Conservation (phyloP, 2,888 invertebrate genomes). For the Yponomeuta evonymella region DNA sequence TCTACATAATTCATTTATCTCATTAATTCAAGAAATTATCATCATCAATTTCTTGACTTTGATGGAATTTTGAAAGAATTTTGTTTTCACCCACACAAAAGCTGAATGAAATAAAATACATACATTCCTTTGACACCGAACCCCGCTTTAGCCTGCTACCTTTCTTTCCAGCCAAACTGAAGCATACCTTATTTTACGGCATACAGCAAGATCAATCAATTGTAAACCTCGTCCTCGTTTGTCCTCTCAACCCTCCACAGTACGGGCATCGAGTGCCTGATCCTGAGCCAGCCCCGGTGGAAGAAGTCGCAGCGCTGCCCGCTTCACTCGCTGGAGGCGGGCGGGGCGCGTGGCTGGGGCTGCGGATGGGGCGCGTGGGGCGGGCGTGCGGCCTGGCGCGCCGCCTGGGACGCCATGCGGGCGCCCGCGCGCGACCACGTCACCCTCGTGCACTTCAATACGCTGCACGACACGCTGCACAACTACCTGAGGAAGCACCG, state of each 20-base stretch:
- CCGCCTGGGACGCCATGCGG: slow-evolving; percentile 91
- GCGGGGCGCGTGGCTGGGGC: slow-evolving; percentile 84
- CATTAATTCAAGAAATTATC: too few relatives aligned
- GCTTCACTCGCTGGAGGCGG: slow-evolving; percentile 92
- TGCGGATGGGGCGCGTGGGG: slow-evolving; percentile 88
- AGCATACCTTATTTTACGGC: too few relatives aligned
- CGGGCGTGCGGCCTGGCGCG: slow-evolving; percentile 82
- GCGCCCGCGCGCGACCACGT: slow-evolving; percentile 88
- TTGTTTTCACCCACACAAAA: too few relatives aligned
- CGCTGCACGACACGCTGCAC: slow-evolving; percentile 89
- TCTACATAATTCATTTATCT: too few relatives aligned
- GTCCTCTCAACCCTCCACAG: slow-evolving; percentile 44
- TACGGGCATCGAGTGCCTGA: slow-evolving; percentile 84
- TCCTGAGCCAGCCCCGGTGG: slow-evolving; percentile 87
- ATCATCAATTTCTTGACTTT: too few relatives aligned
- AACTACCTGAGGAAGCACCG: slow-evolving; percentile 94
- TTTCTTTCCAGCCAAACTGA: too few relatives aligned
- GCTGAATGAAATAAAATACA: too few relatives aligned
- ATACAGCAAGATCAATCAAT: too few relatives aligned
- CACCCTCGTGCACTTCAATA: slow-evolving; percentile 90
- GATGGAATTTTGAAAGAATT: too few relatives aligned
- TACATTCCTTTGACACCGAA: too few relatives aligned
- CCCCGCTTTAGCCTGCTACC: too few relatives aligned
- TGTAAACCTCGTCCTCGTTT: too few relatives aligned
- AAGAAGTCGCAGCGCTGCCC: slow-evolving; percentile 93